phyloP scores from a whole-genome alignment of 2,888 invertebrate genomes.

The Caenorhabditis becei region DNA sequence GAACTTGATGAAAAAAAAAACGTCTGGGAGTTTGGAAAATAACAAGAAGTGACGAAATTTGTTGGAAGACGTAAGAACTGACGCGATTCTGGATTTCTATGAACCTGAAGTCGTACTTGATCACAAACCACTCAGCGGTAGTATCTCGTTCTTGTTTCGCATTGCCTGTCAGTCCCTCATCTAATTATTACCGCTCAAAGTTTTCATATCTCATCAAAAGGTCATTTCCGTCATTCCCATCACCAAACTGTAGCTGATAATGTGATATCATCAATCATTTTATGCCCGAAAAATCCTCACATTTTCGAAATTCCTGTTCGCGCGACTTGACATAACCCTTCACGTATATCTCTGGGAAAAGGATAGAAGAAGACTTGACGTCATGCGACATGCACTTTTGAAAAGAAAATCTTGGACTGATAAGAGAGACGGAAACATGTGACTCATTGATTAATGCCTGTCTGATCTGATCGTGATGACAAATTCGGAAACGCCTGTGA shows the following conservation, averaged over 20 bases:
- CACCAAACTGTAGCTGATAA: not conserved
- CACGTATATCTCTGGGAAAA: constrained; percentile 1
- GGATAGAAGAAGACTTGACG: constrained; percentile 20
- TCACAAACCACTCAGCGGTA: too few relatives aligned
- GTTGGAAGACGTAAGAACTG: too few relatives aligned
- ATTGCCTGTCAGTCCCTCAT: not conserved
- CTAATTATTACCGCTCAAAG: not conserved
- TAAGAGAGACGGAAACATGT: constrained; percentile 11
- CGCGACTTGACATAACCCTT: constrained; percentile 38
- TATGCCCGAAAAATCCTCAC: constrained; percentile 38
- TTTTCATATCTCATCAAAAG: constrained; percentile 10
- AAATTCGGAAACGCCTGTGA: not conserved
- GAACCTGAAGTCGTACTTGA: too few relatives aligned
- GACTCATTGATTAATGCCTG: constrained; percentile 36
- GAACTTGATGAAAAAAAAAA: too few relatives aligned
- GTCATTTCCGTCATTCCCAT: constrained; percentile 17
- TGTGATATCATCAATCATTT: constrained; percentile 28
- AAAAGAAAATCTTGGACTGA: not conserved
- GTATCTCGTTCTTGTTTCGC: too few relatives aligned
- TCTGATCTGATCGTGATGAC: not conserved
- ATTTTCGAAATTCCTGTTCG: constrained; percentile 56
- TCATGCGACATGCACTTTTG: constrained; percentile 37
- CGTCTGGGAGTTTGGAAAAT: too few relatives aligned
- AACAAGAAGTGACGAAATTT: too few relatives aligned
- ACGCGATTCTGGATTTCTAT: too few relatives aligned